Evolutionary conservation across 2,888 invertebrate genomes (phyloP).

Genomic region (Gryllus longicercus): DNA sequence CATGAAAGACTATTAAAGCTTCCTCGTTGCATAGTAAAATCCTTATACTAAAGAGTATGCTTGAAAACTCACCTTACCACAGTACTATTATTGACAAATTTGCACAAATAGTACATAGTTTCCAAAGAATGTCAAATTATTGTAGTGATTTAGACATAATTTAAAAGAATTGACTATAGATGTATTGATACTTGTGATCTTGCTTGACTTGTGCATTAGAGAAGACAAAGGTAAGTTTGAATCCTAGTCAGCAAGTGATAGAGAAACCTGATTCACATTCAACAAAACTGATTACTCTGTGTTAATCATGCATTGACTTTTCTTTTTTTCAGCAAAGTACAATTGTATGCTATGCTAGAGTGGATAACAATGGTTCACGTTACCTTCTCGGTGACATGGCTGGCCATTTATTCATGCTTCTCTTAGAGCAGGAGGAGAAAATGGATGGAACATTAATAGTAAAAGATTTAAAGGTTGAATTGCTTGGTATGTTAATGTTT

Average conservation of each 20-base stretch:
- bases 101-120: no score
- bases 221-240: neutral
- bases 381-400: constrained; percentile 93
- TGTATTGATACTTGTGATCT: no score
- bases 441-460: constrained; percentile 73
- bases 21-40: no score
- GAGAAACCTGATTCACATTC: no score
- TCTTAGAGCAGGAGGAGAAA: constrained; percentile 80
- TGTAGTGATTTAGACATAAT: no score
- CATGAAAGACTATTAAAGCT: no score
- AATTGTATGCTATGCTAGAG: constrained; percentile 89
- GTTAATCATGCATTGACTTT: neutral
- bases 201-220: neutral
- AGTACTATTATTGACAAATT: no score
- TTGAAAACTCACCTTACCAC: no score
- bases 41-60: no score
- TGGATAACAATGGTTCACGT: constrained; percentile 84
- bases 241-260: no score
- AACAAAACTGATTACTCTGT: neutral
- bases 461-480: constrained; percentile 89
- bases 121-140: no score
- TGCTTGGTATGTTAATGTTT: constrained; percentile 60
- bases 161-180: no score
- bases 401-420: constrained; percentile 91
- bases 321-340: constrained; percentile 70